Conservation (phyloP, 2,113 vertebrate genomes). For the Pachycephala philippinensis region DNA sequence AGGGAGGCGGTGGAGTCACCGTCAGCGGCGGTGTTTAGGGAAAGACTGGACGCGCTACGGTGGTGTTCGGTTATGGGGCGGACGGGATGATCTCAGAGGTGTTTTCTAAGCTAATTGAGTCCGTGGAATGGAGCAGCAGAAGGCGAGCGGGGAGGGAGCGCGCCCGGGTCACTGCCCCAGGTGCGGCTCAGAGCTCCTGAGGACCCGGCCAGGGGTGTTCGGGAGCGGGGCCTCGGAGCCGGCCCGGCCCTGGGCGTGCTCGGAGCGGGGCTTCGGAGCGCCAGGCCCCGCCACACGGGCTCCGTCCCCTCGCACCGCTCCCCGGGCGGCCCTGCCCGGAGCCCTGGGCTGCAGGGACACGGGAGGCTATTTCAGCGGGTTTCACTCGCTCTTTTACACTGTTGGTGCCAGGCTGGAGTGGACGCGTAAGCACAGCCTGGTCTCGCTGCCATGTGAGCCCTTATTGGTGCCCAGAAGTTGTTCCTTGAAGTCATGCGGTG, state of each 20-base stretch:
- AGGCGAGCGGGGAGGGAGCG: not conserved
- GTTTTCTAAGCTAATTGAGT: not conserved
- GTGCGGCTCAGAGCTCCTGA: not conserved
- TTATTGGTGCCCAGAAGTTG: not conserved
- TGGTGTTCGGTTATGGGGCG: not conserved
- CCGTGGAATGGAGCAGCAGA: not conserved
- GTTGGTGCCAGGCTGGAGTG: not conserved
- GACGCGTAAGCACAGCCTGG: rapidly evolving
- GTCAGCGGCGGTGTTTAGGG: not conserved
- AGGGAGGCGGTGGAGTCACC: not conserved
- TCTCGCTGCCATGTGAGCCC: rapidly evolving
- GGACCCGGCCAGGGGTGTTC: not conserved
- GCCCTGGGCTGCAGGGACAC: rapidly evolving
- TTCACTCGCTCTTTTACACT: rapidly evolving
- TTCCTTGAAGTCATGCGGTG: not conserved
- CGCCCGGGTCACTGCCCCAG: too few species aligned
- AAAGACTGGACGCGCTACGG: not conserved
- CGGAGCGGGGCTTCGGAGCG: not conserved
- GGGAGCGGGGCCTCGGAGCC: rapidly evolving
- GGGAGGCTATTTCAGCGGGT: rapidly evolving
- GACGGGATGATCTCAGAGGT: not conserved
- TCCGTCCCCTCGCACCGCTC: rapidly evolving
- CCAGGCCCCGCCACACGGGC: not conserved
- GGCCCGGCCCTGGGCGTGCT: not conserved
- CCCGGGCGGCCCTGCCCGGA: too few species aligned